Conservation (phyloP, 2,797 vertebrate genomes). For the Sebastes diploproa region DNA sequence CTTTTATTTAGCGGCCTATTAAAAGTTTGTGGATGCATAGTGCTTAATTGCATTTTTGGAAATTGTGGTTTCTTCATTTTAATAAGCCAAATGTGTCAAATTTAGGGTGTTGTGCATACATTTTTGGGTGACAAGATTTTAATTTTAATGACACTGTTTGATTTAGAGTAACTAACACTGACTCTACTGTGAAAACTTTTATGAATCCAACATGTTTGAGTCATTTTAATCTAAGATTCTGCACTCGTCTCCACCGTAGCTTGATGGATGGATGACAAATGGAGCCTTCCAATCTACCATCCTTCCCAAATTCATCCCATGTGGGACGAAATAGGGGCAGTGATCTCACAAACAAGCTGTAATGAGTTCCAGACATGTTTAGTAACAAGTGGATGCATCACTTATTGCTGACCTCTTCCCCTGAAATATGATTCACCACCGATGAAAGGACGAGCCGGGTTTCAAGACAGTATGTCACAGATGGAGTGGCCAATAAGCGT, state of each 20-base stretch:
- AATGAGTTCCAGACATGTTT: slow-evolving; percentile 7
- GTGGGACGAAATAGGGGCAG: not conserved
- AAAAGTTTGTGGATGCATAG: not conserved
- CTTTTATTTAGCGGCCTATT: not conserved
- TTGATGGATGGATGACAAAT: not conserved
- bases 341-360: not conserved
- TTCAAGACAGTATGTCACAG: slow-evolving; percentile 2
- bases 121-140: not conserved
- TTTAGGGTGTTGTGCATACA: not conserved
- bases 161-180: not conserved
- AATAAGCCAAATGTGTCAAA: not conserved
- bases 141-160: not conserved
- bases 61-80: not conserved
- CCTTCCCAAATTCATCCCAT: not conserved
- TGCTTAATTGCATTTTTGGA: not conserved
- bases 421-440: not conserved
- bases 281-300: not conserved
- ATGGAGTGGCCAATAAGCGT: not conserved
- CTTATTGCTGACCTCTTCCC: not conserved
- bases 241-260: not conserved
- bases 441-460: slow-evolving; percentile 6
- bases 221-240: not conserved
- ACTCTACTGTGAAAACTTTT: not conserved
- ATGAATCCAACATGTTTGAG: not conserved
- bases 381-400: not conserved